These are phyloP conservation scores for Bufo bufo DNA, from an alignment of 2,113 vertebrate species.

Conservation along the genomic window DNA sequence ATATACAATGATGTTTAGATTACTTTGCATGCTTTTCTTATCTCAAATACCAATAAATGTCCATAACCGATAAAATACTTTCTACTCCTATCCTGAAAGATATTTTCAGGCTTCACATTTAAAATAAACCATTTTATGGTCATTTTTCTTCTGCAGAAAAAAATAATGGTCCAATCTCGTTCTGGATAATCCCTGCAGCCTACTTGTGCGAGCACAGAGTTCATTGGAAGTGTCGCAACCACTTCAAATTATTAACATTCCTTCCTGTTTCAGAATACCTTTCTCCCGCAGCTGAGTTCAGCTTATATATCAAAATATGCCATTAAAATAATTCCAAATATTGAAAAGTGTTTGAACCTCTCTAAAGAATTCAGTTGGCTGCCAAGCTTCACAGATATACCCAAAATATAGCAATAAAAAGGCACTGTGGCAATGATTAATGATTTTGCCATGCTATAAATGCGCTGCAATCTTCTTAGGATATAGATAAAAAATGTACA, in stretches of 20 bases:
- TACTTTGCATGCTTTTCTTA: neutral
- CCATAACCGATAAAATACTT: neutral
- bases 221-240: constrained; percentile 49
- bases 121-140: constrained; percentile 47
- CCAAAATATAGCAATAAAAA: constrained; percentile 55
- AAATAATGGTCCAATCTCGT: constrained; percentile 50
- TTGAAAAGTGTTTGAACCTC: constrained; percentile 55
- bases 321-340: constrained; percentile 58
- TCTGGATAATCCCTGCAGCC: constrained; percentile 48
- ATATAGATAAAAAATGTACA: constrained; percentile 46
- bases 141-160: constrained; percentile 45
- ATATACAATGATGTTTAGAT: neutral
- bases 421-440: constrained; percentile 52
- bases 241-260: constrained; percentile 59
- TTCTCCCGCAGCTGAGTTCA: constrained; percentile 49
- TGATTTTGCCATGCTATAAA: constrained; percentile 48
- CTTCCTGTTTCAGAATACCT: constrained; percentile 54
- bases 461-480: constrained; percentile 32
- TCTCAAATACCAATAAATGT: neutral
- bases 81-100: neutral
- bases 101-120: constrained; percentile 19
- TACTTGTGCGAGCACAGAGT: constrained; percentile 46
- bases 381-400: constrained; percentile 55
- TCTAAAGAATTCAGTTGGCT: constrained; percentile 51
- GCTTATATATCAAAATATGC: constrained; percentile 57